Evolutionary conservation across 2,113 vertebrate species (phyloP).

Genomic region (Python bivittatus): DNA sequence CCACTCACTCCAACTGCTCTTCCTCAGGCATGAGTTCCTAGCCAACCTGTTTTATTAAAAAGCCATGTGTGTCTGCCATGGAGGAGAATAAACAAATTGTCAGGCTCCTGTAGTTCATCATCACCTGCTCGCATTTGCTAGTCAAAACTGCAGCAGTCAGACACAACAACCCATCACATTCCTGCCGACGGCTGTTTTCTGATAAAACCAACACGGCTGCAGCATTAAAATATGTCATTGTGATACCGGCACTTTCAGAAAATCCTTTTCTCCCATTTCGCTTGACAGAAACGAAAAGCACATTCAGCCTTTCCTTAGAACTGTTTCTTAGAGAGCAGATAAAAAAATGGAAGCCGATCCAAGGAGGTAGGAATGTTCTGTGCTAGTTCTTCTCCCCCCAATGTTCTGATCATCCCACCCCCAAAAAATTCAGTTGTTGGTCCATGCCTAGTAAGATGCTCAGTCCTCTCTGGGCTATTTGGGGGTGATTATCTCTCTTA

Average conservation of each 20-base stretch:
- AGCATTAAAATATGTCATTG: slow-evolving; percentile 26
- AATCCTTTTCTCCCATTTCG: background rate
- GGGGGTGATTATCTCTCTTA: background rate
- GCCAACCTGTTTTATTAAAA: slow-evolving; percentile 7
- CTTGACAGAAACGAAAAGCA: slow-evolving; percentile 8
- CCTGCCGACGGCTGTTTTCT: slow-evolving; percentile 25
- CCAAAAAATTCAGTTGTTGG: background rate
- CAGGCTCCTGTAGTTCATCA: background rate
- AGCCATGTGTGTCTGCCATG: slow-evolving; percentile 4
- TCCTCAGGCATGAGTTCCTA: background rate
- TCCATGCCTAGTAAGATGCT: background rate
- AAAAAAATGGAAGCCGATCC: background rate
- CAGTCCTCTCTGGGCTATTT: background rate
- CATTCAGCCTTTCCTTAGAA: background rate
- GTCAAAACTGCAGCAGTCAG: background rate
- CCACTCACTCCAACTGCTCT: background rate
- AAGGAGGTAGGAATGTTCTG: background rate
- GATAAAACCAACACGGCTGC: slow-evolving; percentile 6
- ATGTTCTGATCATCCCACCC: background rate
- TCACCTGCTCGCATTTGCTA: slow-evolving; percentile 7
- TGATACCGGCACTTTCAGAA: background rate
- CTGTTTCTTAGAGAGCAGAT: background rate
- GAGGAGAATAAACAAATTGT: slow-evolving; percentile 35
- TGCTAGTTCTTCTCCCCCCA: background rate
- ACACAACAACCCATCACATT: background rate